Conservation (phyloP, 2,797 vertebrate species). For the Rhadinocentrus ornatus region DNA sequence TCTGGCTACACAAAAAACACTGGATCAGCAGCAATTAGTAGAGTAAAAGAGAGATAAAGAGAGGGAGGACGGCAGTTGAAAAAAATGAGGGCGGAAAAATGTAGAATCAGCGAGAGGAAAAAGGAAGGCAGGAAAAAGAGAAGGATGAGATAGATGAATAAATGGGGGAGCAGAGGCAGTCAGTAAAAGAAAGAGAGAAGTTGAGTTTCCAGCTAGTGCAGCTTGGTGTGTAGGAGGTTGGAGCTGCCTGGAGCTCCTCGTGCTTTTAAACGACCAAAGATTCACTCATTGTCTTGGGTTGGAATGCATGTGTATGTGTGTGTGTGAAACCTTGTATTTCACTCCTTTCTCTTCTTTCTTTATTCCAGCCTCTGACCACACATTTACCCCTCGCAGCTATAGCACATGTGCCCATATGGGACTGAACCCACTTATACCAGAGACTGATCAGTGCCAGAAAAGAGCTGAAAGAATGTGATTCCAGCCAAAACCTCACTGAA, state of each 20-base stretch:
- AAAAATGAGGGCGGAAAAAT: slow-evolving; percentile 65
- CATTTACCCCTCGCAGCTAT: slow-evolving; percentile 67
- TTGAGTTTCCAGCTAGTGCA: slow-evolving; percentile 46
- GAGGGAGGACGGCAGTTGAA: slow-evolving; percentile 56
- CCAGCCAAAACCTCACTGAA: slow-evolving; percentile 45
- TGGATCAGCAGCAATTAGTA: slow-evolving; percentile 81
- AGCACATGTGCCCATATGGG: slow-evolving; percentile 50
- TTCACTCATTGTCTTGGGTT: slow-evolving; percentile 68
- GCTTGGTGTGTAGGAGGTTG: slow-evolving; percentile 60
- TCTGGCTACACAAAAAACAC: slow-evolving; percentile 78
- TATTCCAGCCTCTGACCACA: slow-evolving; percentile 61
- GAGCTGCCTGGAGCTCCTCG: slow-evolving; percentile 61
- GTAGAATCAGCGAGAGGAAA: slow-evolving; percentile 74
- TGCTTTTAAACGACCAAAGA: slow-evolving; percentile 69
- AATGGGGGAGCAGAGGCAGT: slow-evolving; percentile 32
- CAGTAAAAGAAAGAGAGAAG: slow-evolving; percentile 36
- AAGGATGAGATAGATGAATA: slow-evolving; percentile 50
- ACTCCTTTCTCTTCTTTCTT: slow-evolving; percentile 20
- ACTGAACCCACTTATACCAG: slow-evolving; percentile 70
- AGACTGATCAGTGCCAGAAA: slow-evolving; percentile 73
- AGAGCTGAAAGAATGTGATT: slow-evolving; percentile 64
- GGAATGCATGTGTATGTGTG: slow-evolving; percentile 14
- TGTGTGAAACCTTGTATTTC: slow-evolving; percentile 56
- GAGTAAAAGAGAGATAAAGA: slow-evolving; percentile 78
- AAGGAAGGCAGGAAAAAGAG: slow-evolving; percentile 55